These are phyloP conservation scores for Hemistola chrysoprasaria DNA, from an alignment of 2,888 invertebrate genomes.

Conservation along the genomic window DNA sequence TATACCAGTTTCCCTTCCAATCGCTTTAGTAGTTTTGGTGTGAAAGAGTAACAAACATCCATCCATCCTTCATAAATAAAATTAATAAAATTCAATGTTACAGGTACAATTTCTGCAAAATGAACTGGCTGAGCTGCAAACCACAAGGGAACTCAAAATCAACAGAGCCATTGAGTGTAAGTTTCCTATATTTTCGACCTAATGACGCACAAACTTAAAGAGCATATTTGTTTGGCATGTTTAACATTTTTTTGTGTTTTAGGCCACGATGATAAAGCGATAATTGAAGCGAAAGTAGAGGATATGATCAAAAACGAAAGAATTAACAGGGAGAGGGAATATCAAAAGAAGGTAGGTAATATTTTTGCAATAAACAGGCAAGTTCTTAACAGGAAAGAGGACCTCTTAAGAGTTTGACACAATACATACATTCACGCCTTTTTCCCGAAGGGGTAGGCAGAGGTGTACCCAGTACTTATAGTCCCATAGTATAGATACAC, in stretches of 20 bases:
- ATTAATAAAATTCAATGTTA: slow-evolving; percentile 18
- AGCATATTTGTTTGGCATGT: neutral
- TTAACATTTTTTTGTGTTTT: slow-evolving; percentile 14
- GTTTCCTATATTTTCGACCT: slow-evolving; percentile 36
- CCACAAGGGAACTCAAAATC: slow-evolving; percentile 62
- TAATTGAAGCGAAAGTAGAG: slow-evolving; percentile 84
- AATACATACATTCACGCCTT: too few relatives aligned
- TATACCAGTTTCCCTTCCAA: too few relatives aligned
- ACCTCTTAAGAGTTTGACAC: too few relatives aligned
- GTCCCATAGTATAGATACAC: too few relatives aligned
- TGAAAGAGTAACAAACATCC: too few relatives aligned
- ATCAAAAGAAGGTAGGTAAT: slow-evolving; percentile 87
- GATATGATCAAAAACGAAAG: slow-evolving; percentile 87
- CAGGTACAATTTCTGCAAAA: slow-evolving; percentile 67
- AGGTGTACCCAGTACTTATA: too few relatives aligned
- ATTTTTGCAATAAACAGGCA: too few relatives aligned
- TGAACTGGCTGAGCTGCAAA: slow-evolving; percentile 66
- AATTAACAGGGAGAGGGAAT: slow-evolving; percentile 85
- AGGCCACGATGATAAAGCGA: slow-evolving; percentile 69
- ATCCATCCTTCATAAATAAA: too few relatives aligned
- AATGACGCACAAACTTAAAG: too few relatives aligned
- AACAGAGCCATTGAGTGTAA: slow-evolving; percentile 73
- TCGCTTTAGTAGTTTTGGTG: too few relatives aligned
- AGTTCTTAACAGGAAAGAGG: too few relatives aligned
- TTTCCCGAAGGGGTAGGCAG: too few relatives aligned